Conservation (phyloP, 2,113 vertebrate species). For the Bufo gargarizans region DNA sequence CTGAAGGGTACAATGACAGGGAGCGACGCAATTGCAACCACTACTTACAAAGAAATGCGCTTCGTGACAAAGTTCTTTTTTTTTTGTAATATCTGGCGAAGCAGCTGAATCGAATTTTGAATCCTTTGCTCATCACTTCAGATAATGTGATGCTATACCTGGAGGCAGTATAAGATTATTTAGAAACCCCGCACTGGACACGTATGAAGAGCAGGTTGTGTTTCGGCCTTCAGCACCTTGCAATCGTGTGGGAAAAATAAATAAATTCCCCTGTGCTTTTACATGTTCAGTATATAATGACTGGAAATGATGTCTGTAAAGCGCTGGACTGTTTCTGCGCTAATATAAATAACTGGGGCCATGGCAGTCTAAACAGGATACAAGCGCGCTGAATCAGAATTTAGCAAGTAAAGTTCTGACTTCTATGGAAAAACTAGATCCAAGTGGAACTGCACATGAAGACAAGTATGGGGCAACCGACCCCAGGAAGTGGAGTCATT, state of each 20-base stretch:
- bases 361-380: slow-evolving; percentile 19
- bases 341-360: neutral
- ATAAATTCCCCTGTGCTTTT: too few relatives aligned
- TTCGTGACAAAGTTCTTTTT: too few relatives aligned
- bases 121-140: too few relatives aligned
- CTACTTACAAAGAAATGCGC: too few relatives aligned
- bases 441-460: neutral
- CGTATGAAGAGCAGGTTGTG: neutral
- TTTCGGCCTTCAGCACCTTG: neutral
- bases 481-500: neutral
- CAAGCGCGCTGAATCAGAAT: slow-evolving; percentile 7
- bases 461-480: neutral
- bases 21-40: too few relatives aligned
- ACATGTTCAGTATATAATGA: neutral
- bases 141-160: too few relatives aligned
- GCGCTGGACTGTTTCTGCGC: neutral
- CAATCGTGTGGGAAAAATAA: neutral
- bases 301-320: slow-evolving; percentile 33
- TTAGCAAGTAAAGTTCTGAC: neutral
- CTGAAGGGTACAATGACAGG: too few relatives aligned
- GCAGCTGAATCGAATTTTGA: too few relatives aligned
- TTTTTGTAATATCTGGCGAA: too few relatives aligned
- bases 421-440: neutral
- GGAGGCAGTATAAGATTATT: too few relatives aligned
- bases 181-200: too few relatives aligned